Evolutionary conservation across 2,888 invertebrate species (phyloP), one percentile per base, ranked within the genome.

Genomic region (Pandemis cinnamomeana): DNA sequence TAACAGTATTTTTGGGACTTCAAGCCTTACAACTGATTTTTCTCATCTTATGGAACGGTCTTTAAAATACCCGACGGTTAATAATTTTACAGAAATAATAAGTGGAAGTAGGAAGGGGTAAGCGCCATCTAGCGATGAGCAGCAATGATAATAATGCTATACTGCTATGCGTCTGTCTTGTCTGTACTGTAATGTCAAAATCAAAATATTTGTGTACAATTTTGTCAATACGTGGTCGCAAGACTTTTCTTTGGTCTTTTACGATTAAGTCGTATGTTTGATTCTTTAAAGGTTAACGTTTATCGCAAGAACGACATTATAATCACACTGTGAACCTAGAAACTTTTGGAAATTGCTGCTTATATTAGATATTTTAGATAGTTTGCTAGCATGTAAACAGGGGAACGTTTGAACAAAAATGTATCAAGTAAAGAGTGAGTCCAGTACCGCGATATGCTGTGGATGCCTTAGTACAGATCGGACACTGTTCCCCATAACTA

Each of bases 391-490:
- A n/a, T n/a, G 41, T 53, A 64, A 27, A 27, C 46, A 60, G 55
- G 7, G 55, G 15, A 41, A 15, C 11, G 46, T 46, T 46, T 62
- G 36, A 13, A 11, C 63, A 42, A 48, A 64, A 60, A 73, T 73
- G 73, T 60, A 70, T 48, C 15, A n/a, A 36, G 13, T 73, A 66
- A 55, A 64, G 71, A 36, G 13, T 15, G 69, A 67, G 20, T 51
- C 5, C 7, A 51, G 4, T 27, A 64, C 69, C 13, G 51, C 0
- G 27, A 10, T 76, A 61, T 79, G 79, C 51, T 62, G 55, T 62
- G 78, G 79, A 10, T 79, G 79, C 63, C 77, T 79, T 51, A 77
- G 77, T 62, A 36, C 27, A n/a, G 71, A 76, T 68, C 71, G 79
- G 46, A 64, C 68, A 42, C 63, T 79, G 0, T 15, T 68, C 8